Evolutionary conservation across 2,888 invertebrate species (phyloP), one percentile per base, ranked within the genome.

Genomic region (Cryptus viduatorius): DNA sequence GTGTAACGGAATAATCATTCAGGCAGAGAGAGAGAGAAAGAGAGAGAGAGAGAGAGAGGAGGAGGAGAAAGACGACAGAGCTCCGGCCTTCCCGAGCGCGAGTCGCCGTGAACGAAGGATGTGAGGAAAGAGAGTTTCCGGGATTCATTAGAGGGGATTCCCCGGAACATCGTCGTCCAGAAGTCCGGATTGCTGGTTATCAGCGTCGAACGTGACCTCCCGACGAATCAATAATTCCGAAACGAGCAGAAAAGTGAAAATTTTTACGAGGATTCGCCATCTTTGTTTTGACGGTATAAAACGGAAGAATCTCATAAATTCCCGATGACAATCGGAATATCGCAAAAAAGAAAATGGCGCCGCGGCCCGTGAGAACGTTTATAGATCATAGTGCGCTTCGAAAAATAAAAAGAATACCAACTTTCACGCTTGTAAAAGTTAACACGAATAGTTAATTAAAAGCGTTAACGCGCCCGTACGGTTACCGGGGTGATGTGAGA

Each of bases 1-100:
- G 83, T 83, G 79, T 79, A 83, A 83, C 69, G 69, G 67, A 75
- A 83, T 79, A 69, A 56, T 82, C 71, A 72, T 82, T 78, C 53
- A 50, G 53, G 31, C 69, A 44, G 42, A 19, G 56, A 31, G 64
- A 1, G 31, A 75, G 14, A 37, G n/a, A n/a, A n/a, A n/a, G n/a
- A n/a, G n/a, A n/a, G n/a, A n/a, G n/a, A 44, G 42, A 19, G 56
- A 31, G 64, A 1, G 31, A 75, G 14, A 37, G n/a, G n/a, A n/a
- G n/a, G n/a, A n/a, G n/a, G 64, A 1, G 31, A 75, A 5, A 37
- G 68, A 69, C 16, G 50, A 50, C 48, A 48, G 48, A 46, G 48
- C 46, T 31, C n/a, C n/a, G 31, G 29, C 46, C 73, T 24, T 16
- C 29, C 24, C 42, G 42, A 24, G 44, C 59, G 29, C 59, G 29